These are phyloP conservation scores for Sinelater perroti DNA, from an alignment of 2,888 invertebrate genomes.

Conservation along the genomic window DNA sequence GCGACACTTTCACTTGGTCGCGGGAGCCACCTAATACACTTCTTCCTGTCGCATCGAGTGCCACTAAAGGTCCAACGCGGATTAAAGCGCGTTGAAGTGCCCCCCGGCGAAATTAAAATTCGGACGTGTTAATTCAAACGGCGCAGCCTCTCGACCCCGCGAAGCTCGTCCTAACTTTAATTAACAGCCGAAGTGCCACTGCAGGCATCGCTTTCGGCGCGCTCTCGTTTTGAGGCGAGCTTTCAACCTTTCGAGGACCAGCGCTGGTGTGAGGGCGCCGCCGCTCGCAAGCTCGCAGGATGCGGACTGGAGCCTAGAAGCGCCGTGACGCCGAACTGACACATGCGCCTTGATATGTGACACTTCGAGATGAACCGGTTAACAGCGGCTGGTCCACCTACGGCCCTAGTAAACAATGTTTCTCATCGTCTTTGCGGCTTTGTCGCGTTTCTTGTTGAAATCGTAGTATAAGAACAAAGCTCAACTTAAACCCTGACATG, in stretches of 20 bases:
- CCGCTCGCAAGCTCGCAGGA: slow-evolving; percentile 25
- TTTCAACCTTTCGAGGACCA: slow-evolving; percentile 17
- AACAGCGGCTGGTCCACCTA: slow-evolving; percentile 28
- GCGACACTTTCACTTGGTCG: slow-evolving; percentile 16
- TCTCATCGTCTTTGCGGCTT: too few relatives aligned
- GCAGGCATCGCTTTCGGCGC: slow-evolving; percentile 12
- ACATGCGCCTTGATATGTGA: slow-evolving; percentile 45
- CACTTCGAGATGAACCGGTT: slow-evolving; percentile 36
- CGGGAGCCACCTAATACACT: too few relatives aligned
- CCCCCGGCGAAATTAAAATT: slow-evolving; percentile 2
- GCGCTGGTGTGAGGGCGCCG: slow-evolving; percentile 18
- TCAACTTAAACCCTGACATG: too few relatives aligned
- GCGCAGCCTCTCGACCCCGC: slow-evolving; percentile 1
- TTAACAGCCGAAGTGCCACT: slow-evolving; percentile 15
- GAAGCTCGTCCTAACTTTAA: slow-evolving; percentile 3
- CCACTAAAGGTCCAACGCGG: too few relatives aligned
- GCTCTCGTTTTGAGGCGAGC: slow-evolving; percentile 16
- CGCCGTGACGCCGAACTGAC: slow-evolving; percentile 39
- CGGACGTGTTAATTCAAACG: slow-evolving; percentile 7
- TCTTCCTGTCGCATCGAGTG: too few relatives aligned
- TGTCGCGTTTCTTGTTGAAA: too few relatives aligned
- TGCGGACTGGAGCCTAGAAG: slow-evolving; percentile 41
- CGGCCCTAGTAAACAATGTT: slow-evolving; percentile 10
- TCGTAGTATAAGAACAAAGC: too few relatives aligned
- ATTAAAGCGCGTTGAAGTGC: not conserved